Evolutionary conservation across 2,797 vertebrate species (phyloP).

Genomic region (Alectoris magna): DNA sequence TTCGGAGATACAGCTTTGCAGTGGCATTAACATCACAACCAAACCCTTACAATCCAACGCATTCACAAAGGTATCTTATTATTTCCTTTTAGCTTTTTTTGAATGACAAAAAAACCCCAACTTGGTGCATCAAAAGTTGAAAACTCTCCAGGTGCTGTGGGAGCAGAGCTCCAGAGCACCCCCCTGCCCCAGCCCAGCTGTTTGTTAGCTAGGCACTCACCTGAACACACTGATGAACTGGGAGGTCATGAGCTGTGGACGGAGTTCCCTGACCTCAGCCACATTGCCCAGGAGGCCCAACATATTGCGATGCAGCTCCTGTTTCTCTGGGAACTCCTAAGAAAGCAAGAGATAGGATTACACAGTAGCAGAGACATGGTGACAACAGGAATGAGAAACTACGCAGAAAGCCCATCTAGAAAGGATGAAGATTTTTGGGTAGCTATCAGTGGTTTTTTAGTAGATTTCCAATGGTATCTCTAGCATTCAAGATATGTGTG

Average conservation of each 20-base stretch:
- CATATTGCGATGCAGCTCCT: slow-evolving; percentile 98
- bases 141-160: not conserved
- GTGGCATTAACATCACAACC: not conserved
- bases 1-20: not conserved
- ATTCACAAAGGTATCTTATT: not conserved
- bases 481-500: not conserved
- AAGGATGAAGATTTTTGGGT: not conserved
- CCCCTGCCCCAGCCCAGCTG: not conserved
- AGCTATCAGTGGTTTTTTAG: not conserved
- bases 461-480: not conserved
- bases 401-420: not conserved
- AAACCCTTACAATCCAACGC: not conserved
- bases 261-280: slow-evolving; percentile 92
- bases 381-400: not conserved
- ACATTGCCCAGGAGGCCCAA: slow-evolving; percentile 96
- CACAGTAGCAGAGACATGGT: not conserved
- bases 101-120: not conserved
- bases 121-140: not conserved
- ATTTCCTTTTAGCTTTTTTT: not conserved
- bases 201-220: slow-evolving; percentile 65
- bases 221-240: slow-evolving; percentile 98
- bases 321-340: slow-evolving; percentile 97
- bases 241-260: slow-evolving; percentile 94
- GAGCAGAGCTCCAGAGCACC: not conserved
- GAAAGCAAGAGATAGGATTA: not conserved